phyloP scores from a whole-genome alignment of 1,140 invertebrate genomes.

The Trichonephila clavipes region DNA sequence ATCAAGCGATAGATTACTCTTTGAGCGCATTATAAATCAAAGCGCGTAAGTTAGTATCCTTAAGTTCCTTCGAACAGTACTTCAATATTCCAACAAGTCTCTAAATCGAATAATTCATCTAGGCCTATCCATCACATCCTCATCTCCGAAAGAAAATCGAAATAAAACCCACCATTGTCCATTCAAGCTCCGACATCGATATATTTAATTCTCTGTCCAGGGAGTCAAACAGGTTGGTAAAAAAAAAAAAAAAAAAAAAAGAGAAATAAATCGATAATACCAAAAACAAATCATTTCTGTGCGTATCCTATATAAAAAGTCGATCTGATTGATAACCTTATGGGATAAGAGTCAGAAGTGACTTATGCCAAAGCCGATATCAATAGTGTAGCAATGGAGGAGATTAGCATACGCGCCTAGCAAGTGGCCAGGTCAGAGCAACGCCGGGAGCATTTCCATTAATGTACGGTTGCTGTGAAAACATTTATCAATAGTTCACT shows the following conservation, averaged over 20 bases:
- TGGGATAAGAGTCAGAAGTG: constrained; percentile 24
- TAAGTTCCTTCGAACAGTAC: background rate
- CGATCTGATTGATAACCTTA: constrained; percentile 8
- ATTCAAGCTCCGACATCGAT: constrained; percentile 20
- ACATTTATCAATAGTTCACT: constrained; percentile 70
- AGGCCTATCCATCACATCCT: background rate
- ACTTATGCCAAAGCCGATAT: constrained; percentile 42
- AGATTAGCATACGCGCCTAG: constrained; percentile 33
- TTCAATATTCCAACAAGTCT: background rate
- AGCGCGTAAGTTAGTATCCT: background rate
- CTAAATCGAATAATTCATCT: background rate
- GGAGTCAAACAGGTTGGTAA: background rate
- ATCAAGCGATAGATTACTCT: background rate
- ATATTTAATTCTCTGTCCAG: background rate
- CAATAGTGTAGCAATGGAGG: background rate
- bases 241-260: background rate
- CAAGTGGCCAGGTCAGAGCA: constrained; percentile 11
- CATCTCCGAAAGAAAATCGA: constrained; percentile 11
- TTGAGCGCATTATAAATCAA: background rate
- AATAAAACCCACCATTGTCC: background rate
- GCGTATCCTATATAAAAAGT: background rate
- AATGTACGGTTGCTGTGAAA: background rate
- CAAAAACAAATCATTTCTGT: background rate
- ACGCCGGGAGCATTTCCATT: constrained; percentile 4
- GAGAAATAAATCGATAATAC: background rate